Base-by-base conservation (phyloP, 1,140 invertebrate genomes). In the Aphaenogaster rudis region DNA sequence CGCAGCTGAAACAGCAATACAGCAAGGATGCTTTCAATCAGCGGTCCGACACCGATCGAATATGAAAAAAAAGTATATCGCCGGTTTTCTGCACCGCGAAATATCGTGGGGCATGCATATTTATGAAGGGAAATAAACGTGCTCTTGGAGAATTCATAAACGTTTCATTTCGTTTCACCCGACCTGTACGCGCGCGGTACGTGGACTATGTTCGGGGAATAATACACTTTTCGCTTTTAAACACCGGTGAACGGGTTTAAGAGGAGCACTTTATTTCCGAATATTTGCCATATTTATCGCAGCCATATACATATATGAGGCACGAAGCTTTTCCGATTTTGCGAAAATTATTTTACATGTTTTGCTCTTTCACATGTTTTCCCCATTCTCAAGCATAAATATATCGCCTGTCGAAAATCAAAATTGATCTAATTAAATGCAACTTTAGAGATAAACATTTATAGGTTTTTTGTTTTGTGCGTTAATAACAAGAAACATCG, bases 1-100 rank as follows among this genome's bases (percentile, higher is more conserved):
- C 97, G 97, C 78, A 98, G 95, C 98, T 98, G 95, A 2, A 96
- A 96, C 76, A 89, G 59, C 61, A 85, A 54, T 13, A 57, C 52
- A 42, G 6, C 3, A 0, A 42, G 39, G 2, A 11, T 0, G 42
- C 28, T 88, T 21, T 74, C 28, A 57, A 61, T 57, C 54, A 74
- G 36, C 64, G 48, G 39, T 81, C 42, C 39, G 39, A 42, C 64
- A 57, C 50, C 48, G 48, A n/a, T 79, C 17, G 8, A 71, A 81
- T 71, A 4, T 59, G 54, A 67, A 42, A 45, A 42, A 57, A 57
- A 45, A 45, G 45, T 28, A 39, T 36, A 28, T 63, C 42, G 28
- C 15, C 57, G 42, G 33, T 71, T 64, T 61, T 80, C 21, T 39
- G 48, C 13, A 54, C 36, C 33, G 36, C 13, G 36, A 52, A 80